Evolutionary conservation across 2,888 invertebrate genomes (phyloP).

Genomic region (Crematogaster levior): DNA sequence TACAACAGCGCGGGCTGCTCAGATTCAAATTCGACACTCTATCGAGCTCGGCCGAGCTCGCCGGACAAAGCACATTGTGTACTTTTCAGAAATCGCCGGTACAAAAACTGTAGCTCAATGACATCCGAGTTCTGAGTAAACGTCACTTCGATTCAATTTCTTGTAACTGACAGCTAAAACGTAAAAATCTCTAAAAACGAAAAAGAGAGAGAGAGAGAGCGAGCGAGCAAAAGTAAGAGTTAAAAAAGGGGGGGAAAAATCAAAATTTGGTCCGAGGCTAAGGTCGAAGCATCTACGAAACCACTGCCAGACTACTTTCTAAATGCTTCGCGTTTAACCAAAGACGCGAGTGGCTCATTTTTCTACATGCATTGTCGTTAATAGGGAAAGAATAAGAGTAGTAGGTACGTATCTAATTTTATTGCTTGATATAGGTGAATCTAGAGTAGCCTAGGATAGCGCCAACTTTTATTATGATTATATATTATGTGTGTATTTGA

Average conservation of each 20-base stretch:
- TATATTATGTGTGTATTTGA: constrained; percentile 51
- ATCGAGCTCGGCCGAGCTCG: constrained; percentile 15
- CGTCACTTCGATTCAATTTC: constrained; percentile 63
- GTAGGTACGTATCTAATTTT: constrained; percentile 71
- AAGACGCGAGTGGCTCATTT: constrained; percentile 84
- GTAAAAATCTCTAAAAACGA: constrained; percentile 10
- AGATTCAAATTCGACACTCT: constrained; percentile 30
- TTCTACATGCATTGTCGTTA: constrained; percentile 85
- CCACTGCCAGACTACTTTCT: constrained; percentile 84
- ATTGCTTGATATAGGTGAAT: constrained; percentile 74
- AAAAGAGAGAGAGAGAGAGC: not conserved
- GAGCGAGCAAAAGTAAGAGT: not conserved
- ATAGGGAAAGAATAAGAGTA: constrained; percentile 64
- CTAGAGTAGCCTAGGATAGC: constrained; percentile 74
- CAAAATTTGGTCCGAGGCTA: constrained; percentile 83
- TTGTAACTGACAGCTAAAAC: constrained; percentile 68
- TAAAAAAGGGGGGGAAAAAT: constrained; percentile 51
- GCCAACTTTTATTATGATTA: constrained; percentile 52
- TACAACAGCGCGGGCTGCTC: constrained; percentile 36
- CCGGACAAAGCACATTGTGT: not conserved
- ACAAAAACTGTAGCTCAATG: constrained; percentile 34
- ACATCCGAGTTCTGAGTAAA: constrained; percentile 42
- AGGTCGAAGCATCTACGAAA: constrained; percentile 84
- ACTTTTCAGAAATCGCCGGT: not conserved
- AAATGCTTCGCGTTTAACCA: constrained; percentile 84